Evolutionary conservation across 2,113 vertebrate genomes (phyloP).

Genomic region (Thinocorus orbignyianus): DNA sequence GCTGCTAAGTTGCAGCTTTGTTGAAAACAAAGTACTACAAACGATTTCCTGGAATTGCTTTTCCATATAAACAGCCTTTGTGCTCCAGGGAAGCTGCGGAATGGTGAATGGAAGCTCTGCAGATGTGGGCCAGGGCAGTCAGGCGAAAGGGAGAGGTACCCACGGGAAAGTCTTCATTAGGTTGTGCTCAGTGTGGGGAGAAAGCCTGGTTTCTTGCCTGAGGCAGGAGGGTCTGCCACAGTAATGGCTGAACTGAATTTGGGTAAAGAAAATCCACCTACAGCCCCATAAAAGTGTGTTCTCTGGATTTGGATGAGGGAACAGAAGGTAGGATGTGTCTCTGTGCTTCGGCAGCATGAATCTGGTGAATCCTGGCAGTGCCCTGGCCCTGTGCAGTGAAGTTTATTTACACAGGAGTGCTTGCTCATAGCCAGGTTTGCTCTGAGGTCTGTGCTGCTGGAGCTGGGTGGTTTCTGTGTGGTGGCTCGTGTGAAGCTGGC

Average conservation of each 20-base stretch:
- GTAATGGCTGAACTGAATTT: neutral
- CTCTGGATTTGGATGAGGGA: neutral
- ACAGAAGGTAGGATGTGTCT: neutral
- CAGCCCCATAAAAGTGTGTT: neutral
- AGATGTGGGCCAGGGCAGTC: neutral
- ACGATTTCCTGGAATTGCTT: neutral
- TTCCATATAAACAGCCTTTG: neutral
- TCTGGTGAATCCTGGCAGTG: neutral
- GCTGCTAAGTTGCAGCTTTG: slow-evolving; percentile 4
- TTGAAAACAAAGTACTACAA: slow-evolving; percentile 4
- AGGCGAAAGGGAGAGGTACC: neutral
- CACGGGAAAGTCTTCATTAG: neutral
- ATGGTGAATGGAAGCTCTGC: neutral
- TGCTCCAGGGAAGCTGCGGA: neutral
- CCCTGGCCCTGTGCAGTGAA: neutral
- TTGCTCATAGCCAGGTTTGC: accelerated
- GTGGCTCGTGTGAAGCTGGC: neutral
- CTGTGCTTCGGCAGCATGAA: neutral
- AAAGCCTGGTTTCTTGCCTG: neutral
- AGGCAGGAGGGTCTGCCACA: neutral
- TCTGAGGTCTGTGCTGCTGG: neutral
- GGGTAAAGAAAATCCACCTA: neutral
- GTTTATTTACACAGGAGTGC: neutral
- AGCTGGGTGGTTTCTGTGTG: neutral
- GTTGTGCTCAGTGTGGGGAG: neutral